phyloP scores from a whole-genome alignment of 2,888 invertebrate species.

The Oegoconia quadripuncta region DNA sequence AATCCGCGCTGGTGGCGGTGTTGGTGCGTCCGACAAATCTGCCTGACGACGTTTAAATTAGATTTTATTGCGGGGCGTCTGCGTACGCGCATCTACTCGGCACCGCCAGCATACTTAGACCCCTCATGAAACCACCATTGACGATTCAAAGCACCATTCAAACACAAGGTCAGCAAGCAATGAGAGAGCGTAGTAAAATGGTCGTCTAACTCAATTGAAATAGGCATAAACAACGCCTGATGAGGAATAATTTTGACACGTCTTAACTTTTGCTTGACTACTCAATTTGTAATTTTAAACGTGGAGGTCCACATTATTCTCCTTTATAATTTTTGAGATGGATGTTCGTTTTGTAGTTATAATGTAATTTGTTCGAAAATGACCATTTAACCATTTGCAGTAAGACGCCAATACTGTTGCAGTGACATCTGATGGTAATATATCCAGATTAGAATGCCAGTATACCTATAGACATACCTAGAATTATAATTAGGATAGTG shows the following conservation, averaged over 20 bases:
- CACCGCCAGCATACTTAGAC: slow-evolving; percentile 42
- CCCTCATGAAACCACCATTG: slow-evolving; percentile 14
- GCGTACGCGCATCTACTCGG: slow-evolving; percentile 45
- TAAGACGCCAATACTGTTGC: too few species aligned
- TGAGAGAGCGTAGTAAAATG: slow-evolving; percentile 39
- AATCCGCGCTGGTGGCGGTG: slow-evolving; percentile 38
- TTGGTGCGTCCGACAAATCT: slow-evolving; percentile 71
- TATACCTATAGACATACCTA: too few species aligned
- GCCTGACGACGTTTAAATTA: slow-evolving; percentile 72
- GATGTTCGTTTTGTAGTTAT: too few species aligned
- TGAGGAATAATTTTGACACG: slow-evolving; percentile 58
- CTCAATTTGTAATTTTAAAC: slow-evolving; percentile 31
- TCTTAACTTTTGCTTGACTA: slow-evolving; percentile 40
- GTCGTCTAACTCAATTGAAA: slow-evolving; percentile 56
- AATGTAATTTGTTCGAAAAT: too few species aligned
- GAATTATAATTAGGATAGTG: too few species aligned
- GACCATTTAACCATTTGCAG: too few species aligned
- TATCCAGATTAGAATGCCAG: too few species aligned
- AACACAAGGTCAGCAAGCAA: slow-evolving; percentile 11
- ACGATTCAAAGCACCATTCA: slow-evolving; percentile 8
- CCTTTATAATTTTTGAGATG: too few species aligned
- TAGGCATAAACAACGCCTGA: slow-evolving; percentile 57
- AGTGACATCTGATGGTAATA: too few species aligned
- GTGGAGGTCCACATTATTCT: slow-evolving; percentile 17
- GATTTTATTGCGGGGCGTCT: slow-evolving; percentile 76